Evolutionary conservation across 2,888 invertebrate genomes (phyloP).

Genomic region (Leptodirus hochenwartii): DNA sequence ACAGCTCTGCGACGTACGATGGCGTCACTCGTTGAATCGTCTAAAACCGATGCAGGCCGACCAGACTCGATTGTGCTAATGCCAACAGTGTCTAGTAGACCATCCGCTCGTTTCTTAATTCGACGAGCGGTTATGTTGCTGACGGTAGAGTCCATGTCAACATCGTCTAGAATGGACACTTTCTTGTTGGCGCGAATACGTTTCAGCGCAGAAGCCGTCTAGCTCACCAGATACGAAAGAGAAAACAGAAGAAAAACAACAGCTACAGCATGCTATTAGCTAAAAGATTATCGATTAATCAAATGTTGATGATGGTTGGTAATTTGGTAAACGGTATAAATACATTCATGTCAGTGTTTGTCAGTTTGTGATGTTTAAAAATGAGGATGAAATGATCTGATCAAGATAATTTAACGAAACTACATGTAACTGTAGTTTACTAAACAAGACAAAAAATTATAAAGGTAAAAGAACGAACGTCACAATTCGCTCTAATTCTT

Average conservation of each 20-base stretch:
- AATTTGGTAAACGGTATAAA: no score
- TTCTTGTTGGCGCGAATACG: constrained; percentile 42
- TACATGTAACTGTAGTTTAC: no score
- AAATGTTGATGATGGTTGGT: no score
- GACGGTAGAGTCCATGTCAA: constrained; percentile 42
- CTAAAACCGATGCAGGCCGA: constrained; percentile 30
- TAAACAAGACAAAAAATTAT: no score
- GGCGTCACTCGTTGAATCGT: constrained; percentile 21
- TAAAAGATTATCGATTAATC: constrained; percentile 1
- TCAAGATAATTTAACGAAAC: no score
- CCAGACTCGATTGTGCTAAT: constrained; percentile 39
- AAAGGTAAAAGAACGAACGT: no score
- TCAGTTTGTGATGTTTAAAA: no score
- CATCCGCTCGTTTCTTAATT: constrained; percentile 38
- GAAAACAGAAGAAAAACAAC: constrained; percentile 2
- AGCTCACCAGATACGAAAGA: no score
- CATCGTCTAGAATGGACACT: constrained; percentile 39
- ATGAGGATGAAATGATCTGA: no score
- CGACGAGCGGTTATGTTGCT: constrained; percentile 37
- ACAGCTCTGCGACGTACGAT: constrained; percentile 27
- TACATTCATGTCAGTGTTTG: no score
- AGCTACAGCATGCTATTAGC: no score
- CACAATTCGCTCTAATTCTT: no score
- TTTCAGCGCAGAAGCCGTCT: constrained; percentile 40
- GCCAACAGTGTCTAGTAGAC: constrained; percentile 44